Base-by-base conservation (phyloP, 1,140 invertebrate genomes). In the Conus ventricosus region DNA sequence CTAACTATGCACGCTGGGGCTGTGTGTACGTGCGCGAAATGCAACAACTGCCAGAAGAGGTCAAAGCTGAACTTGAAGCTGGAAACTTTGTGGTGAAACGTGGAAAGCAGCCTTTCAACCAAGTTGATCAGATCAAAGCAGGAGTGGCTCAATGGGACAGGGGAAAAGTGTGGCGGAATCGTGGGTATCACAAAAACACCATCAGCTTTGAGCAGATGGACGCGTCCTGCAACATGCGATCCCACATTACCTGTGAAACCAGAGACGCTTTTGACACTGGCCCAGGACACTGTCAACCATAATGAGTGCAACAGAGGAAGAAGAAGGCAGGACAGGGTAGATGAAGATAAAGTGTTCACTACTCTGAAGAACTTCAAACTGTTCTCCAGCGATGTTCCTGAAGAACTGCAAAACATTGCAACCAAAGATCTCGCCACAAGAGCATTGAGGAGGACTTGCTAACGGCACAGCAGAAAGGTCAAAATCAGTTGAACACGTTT, bases 71-170 rank as follows among this genome's bases (percentile, higher is more conserved):
- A 55, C 71, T 86, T 53, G 57, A 86, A 39, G 25, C 51, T 23
- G 85, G 85, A 25, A 75, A 86, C 5, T 86, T 86, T 86, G 85
- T 86, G 25, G 85, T 86, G 20, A 86, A 86, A 53, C 57, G 25
- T n/a, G 13, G 51, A 1, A 17, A 10, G 23, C 85, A 71, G 20
- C 39, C 10, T 13, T 86, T 86, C 85, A 86, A 53, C n/a, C 85
- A 39, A 71, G 85, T 86, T n/a, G 55, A 60, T 67, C 85, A 27
- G 85, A 1, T 55, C 85, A 86, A 53, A 75, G 57, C 57, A 53
- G 27, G 85, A 86, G 51, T 86, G 85, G 85, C n/a, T 86, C 23
- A 86, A 86, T 67, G 85, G 55, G 1, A 86, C 57, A 67, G 85
- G 85, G n/a, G 20, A 86, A 17, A 86, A 67, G 39, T n/a, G 85